A percentile compares a stretch with the other conserved stretches of the same genome.
Evolutionary conservation across 2,888 invertebrate genomes (phyloP).

Genomic region (Callyntrura sp.): DNA sequence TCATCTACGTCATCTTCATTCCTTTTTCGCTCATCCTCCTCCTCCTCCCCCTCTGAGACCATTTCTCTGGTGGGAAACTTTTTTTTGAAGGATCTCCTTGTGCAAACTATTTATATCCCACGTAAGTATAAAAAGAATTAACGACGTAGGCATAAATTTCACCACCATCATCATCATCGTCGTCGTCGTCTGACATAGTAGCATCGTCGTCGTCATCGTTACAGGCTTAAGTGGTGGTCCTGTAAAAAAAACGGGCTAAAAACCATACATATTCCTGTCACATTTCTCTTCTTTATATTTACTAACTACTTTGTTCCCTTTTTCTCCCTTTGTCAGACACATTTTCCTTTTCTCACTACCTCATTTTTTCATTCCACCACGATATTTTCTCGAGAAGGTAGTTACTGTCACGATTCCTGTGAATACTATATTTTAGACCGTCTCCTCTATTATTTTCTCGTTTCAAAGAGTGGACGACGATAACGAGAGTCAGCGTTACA

Average conservation of each 20-base stretch:
- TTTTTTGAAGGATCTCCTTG: neutral
- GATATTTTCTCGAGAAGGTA: neutral
- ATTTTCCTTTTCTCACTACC: constrained; percentile 3
- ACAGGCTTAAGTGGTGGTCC: too few species aligned
- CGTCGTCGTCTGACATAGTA: neutral
- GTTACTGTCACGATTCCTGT: constrained; percentile 16
- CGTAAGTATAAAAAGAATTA: too few species aligned
- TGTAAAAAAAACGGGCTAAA: neutral
- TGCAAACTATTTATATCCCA: neutral
- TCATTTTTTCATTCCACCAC: neutral
- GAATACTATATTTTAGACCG: neutral
- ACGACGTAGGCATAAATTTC: too few species aligned
- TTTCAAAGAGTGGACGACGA: constrained; percentile 11
- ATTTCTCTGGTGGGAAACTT: neutral
- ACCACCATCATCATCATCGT: too few species aligned
- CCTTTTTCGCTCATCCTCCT: neutral
- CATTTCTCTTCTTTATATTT: neutral
- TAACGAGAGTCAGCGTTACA: constrained; percentile 20
- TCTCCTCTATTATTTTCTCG: constrained; percentile 28
- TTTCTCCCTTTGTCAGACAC: neutral
- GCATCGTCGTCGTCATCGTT: too few species aligned
- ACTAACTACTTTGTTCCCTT: constrained; percentile 8
- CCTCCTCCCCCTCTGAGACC: neutral
- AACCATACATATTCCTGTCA: neutral
- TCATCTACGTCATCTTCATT: constrained; percentile 22